Percentiles rank a stretch among this genome's conserved stretches.
Evolutionary conservation across 2,113 vertebrate species (phyloP).

Genomic region (Diadophis punctatus): DNA sequence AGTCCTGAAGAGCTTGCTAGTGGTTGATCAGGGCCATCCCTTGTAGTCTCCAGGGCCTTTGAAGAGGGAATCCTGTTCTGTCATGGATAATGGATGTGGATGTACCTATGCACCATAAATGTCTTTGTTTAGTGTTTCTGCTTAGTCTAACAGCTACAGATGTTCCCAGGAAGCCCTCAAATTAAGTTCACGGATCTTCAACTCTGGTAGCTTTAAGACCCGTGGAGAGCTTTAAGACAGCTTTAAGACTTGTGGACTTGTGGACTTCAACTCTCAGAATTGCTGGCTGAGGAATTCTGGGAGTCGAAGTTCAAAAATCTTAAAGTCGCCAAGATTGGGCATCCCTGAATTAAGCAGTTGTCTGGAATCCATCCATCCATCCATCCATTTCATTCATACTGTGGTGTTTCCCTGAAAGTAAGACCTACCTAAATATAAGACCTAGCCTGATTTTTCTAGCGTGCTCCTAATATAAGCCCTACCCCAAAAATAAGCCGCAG

Average conservation of each 20-base stretch:
- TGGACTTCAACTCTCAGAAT: not conserved
- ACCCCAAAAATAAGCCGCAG: no score
- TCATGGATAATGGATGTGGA: not conserved
- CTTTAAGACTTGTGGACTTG: no score
- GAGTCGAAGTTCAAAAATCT: no score
- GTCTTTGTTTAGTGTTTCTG: not conserved
- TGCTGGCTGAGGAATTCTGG: no score
- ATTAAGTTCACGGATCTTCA: not conserved
- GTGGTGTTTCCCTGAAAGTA: no score
- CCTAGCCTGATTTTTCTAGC: no score
- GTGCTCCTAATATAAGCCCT: no score
- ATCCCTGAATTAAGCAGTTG: not conserved
- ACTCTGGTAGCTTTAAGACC: not conserved
- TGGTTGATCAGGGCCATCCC: not conserved
- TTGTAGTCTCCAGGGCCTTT: not conserved
- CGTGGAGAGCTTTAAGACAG: no score
- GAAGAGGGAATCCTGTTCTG: not conserved
- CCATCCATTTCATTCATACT: not conserved
- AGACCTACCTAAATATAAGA: no score
- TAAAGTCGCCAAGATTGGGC: no score
- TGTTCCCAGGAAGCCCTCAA: not conserved
- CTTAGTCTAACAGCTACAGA: not conserved
- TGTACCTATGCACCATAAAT: not conserved
- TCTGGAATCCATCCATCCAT: not conserved
- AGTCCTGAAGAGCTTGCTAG: not conserved